Base-by-base conservation (phyloP, 1,140 invertebrate species). In the Oedothorax gibbosus region DNA sequence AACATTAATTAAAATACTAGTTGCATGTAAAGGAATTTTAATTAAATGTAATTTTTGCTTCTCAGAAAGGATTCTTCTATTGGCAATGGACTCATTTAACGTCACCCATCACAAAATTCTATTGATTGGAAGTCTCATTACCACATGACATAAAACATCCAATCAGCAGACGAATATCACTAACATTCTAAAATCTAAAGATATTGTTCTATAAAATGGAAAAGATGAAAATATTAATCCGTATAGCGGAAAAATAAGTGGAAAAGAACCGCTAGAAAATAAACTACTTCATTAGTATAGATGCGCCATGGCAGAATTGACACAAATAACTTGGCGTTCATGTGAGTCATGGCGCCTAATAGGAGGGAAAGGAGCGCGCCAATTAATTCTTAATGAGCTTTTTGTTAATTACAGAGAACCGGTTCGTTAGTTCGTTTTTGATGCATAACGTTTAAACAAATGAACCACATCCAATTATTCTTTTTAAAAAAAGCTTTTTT, bases 311-410 rank as follows among this genome's bases (percentile, higher is more conserved):
- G 80, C 68, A 60, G 80, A 35, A 82, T 82, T 82, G 80, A 82
- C 80, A 82, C 80, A 82, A 77, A 82, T 82, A 82, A 82, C 80
- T 49, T 49, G 14, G 49, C 65, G 69, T 82, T 82, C 80, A 73
- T 68, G 80, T 82, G 80, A 82, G 80, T 82, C 80, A 82, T 71
- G 68, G 69, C 49, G 57, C 49, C 80, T 82, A 82, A 82, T 82
- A 60, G 77, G 57, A 60, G 69, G 77, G 57, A 60, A 68, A 79
- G 80, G 57, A 69, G 66, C 20, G 57, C 69, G 80, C 80, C 80
- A 82, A 82, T 82, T 82, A 82, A 82, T 82, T 82, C 68, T 82
- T 82, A 82, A 82, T 82, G 80, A 82, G 80, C 80, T 82, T 82
- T 82, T 82, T 82, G 80, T 82, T 82, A 82, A 82, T 82, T 82